Evolutionary conservation across 2,797 vertebrate genomes (phyloP).

Genomic region (Dendrocincla fuliginosa): DNA sequence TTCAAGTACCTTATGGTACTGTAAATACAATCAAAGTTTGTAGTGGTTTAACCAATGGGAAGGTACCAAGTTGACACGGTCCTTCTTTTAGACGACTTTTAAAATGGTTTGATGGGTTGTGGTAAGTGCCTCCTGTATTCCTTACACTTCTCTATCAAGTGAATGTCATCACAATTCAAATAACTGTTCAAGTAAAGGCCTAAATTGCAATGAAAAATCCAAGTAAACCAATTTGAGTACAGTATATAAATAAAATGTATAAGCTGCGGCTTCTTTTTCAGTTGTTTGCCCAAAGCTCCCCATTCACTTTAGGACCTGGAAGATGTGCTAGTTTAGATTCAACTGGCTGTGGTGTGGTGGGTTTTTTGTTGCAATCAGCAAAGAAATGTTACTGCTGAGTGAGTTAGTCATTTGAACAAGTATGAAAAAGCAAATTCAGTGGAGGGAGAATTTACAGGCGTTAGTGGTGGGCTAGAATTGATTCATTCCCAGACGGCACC

Average conservation of each 20-base stretch:
- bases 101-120: not conserved
- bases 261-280: not conserved
- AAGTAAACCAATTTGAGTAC: not conserved
- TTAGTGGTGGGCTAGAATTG: not conserved
- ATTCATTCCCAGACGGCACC: not conserved
- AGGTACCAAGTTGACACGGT: not conserved
- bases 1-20: not conserved
- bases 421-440: not conserved
- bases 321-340: not conserved
- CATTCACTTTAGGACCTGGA: not conserved
- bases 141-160: not conserved
- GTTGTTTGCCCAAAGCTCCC: accelerated
- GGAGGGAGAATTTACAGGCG: not conserved
- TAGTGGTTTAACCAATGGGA: not conserved
- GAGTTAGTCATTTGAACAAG: not conserved
- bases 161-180: not conserved
- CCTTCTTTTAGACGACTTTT: not conserved
- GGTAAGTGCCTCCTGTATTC: not conserved
- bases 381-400: not conserved
- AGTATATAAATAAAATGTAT: not conserved
- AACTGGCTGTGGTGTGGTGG: not conserved
- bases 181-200: not conserved
- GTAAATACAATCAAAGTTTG: not conserved
- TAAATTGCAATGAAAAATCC: not conserved
- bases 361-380: not conserved